Conservation (phyloP, 2,113 vertebrate genomes). For the Artemisiospiza belli region DNA sequence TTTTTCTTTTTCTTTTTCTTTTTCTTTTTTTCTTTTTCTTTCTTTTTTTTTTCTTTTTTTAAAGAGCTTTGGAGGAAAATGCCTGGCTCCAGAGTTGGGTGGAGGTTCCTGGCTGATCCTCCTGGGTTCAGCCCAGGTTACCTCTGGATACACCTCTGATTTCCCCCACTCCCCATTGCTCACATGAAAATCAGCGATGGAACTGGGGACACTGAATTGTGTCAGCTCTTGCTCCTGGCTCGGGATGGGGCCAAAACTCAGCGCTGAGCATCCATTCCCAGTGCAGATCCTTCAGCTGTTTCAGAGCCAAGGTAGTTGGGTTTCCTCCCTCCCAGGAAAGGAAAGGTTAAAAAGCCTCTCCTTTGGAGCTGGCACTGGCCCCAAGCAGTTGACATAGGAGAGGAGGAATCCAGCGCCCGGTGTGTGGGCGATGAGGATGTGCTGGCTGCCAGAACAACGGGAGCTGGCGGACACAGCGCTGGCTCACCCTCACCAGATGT, state of each 20-base stretch:
- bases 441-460: constrained; percentile 50
- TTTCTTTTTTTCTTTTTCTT: neutral
- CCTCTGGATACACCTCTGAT: neutral
- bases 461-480: constrained; percentile 4
- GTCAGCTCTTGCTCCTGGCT: neutral
- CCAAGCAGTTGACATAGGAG: constrained; percentile 10
- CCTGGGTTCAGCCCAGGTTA: neutral
- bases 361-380: neutral
- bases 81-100: neutral
- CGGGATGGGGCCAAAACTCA: rapidly evolving
- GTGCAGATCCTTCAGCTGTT: neutral
- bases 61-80: neutral
- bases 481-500: constrained; percentile 45
- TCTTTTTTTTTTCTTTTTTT: neutral
- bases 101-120: neutral
- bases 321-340: neutral
- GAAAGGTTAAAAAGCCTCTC: constrained; percentile 28
- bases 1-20: neutral
- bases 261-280: neutral
- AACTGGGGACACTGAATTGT: neutral
- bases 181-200: neutral
- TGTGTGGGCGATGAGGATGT: constrained; percentile 67
- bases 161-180: neutral
- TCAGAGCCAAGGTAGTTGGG: rapidly evolving
- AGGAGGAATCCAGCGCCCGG: constrained; percentile 41